Percentiles rank a stretch among this genome's conserved stretches.
Evolutionary conservation across 2,113 vertebrate species (phyloP).

Genomic region (Heteronetta atricapilla): DNA sequence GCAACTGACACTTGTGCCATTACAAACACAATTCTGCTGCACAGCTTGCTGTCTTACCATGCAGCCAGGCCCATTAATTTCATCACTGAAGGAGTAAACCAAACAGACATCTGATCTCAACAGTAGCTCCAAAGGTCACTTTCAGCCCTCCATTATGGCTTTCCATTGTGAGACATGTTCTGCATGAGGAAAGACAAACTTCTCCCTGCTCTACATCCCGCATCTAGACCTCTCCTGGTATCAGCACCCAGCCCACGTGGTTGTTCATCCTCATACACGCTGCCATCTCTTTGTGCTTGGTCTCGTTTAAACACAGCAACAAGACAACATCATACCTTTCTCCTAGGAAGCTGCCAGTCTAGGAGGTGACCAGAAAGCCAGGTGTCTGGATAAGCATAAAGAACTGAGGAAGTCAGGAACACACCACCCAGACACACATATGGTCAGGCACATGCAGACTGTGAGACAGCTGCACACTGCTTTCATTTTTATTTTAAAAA

Average conservation of each 20-base stretch:
- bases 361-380: not conserved
- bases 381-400: not conserved
- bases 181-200: not conserved
- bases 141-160: not conserved
- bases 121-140: not conserved
- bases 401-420: not conserved
- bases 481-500: not conserved
- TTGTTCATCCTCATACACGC: not conserved
- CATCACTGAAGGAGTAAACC: not conserved
- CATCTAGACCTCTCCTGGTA: not conserved
- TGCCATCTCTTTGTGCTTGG: not conserved
- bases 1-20: not conserved
- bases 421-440: not conserved
- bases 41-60: not conserved
- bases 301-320: not conserved
- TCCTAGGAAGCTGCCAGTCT: not conserved
- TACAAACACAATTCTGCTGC: not conserved
- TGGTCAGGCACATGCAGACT: not conserved
- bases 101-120: not conserved
- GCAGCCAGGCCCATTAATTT: not conserved
- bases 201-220: not conserved
- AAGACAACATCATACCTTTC: not conserved
- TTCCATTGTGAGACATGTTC: accelerated
- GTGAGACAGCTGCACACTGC: accelerated
- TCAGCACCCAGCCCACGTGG: accelerated